These are phyloP conservation scores for Cuniculus paca DNA, from an alignment of 2,797 vertebrate genomes.

Conservation along the genomic window DNA sequence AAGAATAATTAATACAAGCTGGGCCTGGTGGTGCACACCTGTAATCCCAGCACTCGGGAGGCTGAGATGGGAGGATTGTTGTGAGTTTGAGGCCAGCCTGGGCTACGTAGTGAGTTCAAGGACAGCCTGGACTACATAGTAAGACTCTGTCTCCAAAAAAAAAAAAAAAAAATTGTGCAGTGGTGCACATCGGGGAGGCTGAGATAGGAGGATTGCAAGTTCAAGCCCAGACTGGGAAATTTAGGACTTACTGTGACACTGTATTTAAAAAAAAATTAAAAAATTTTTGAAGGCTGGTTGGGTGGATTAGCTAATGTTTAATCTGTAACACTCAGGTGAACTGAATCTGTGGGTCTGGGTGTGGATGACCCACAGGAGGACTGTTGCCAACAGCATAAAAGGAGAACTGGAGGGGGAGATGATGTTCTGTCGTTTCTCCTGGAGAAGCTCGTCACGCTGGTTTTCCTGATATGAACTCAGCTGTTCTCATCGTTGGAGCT, in stretches of 20 bases:
- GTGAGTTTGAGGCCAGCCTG: neutral
- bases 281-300: neutral
- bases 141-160: no score
- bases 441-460: no score
- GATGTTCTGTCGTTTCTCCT: no score
- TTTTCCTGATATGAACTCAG: no score
- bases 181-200: no score
- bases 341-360: no score
- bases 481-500: no score
- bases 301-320: no score
- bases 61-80: neutral
- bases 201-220: neutral
- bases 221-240: neutral
- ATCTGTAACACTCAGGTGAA: neutral
- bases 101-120: neutral
- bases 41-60: neutral
- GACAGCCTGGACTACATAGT: no score
- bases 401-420: no score
- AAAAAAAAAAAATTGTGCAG: neutral
- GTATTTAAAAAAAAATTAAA: neutral
- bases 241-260: neutral
- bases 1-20: neutral
- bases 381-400: no score
- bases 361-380: no score
- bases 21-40: neutral